These are phyloP conservation scores for Aspidiotus rigidus DNA, from an alignment of 2,888 invertebrate genomes.

Conservation along the genomic window DNA sequence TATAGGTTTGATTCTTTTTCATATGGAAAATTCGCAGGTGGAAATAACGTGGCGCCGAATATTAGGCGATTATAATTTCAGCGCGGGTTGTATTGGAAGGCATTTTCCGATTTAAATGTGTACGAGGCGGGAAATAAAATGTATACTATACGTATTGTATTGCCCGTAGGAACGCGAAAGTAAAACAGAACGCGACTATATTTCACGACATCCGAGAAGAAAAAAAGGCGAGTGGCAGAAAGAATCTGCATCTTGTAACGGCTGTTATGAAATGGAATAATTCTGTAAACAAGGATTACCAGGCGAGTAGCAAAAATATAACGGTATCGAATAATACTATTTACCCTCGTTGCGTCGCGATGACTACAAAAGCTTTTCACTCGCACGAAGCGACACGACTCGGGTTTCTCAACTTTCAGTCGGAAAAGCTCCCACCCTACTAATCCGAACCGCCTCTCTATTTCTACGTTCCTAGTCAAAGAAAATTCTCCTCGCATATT, in stretches of 20 bases:
- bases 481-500: constrained; percentile 18
- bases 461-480: background rate
- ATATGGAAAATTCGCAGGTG: constrained; percentile 6
- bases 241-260: background rate
- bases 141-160: no score
- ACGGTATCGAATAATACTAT: background rate
- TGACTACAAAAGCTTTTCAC: no score
- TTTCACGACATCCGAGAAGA: background rate
- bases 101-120: background rate
- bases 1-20: no score
- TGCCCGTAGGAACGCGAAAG: no score
- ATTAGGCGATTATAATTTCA: background rate
- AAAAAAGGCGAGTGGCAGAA: background rate
- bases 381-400: no score
- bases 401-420: background rate
- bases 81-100: background rate
- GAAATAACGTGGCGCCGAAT: constrained; percentile 13
- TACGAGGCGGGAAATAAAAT: no score
- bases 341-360: background rate
- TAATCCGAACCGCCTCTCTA: background rate
- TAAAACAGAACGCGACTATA: background rate
- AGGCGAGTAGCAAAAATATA: constrained; percentile 7
- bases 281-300: constrained; percentile 22
- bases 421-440: background rate
- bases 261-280: constrained; percentile 7